These are phyloP conservation scores for Mesodorylaimus sp. DNA, from an alignment of 2,888 invertebrate species.

Conservation along the genomic window DNA sequence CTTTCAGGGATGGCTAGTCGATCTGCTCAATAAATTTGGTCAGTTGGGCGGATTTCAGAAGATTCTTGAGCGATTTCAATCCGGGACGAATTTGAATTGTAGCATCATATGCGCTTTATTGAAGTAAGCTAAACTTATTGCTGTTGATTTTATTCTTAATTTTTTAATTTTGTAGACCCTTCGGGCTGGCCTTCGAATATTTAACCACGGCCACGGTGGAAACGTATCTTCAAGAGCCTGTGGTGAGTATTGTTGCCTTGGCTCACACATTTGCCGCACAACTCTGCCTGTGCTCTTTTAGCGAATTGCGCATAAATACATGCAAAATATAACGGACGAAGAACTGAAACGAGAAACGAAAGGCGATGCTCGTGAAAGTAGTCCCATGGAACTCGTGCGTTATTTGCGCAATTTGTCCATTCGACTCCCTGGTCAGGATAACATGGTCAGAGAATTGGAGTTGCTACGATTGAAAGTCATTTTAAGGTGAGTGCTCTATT, in stretches of 20 bases:
- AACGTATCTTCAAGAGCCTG: slow-evolving; percentile 74
- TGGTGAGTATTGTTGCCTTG: slow-evolving; percentile 43
- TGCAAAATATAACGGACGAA: slow-evolving; percentile 81
- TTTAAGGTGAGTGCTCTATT: slow-evolving; percentile 41
- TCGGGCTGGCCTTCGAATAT: slow-evolving; percentile 75
- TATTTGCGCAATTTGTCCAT: slow-evolving; percentile 71
- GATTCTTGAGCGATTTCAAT: slow-evolving; percentile 60
- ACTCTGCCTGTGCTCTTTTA: slow-evolving; percentile 29
- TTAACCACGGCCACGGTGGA: slow-evolving; percentile 71
- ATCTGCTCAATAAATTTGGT: slow-evolving; percentile 83
- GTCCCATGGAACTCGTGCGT: slow-evolving; percentile 81
- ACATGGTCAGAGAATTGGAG: slow-evolving; percentile 56
- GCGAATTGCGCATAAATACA: slow-evolving; percentile 71
- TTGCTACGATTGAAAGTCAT: slow-evolving; percentile 92
- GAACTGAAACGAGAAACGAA: slow-evolving; percentile 87
- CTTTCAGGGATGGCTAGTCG: slow-evolving; percentile 68
- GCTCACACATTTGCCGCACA: background rate
- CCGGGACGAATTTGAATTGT: no score
- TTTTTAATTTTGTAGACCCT: slow-evolving; percentile 44
- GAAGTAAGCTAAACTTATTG: slow-evolving; percentile 4
- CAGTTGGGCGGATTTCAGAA: slow-evolving; percentile 70
- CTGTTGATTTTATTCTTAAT: slow-evolving; percentile 2
- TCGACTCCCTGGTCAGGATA: slow-evolving; percentile 41
- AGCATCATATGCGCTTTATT: slow-evolving; percentile 8
- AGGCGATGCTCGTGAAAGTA: slow-evolving; percentile 68